Evolutionary conservation across 2,888 invertebrate species (phyloP), one percentile per base, ranked within the genome.

Genomic region (Cheilosia scutellata): DNA sequence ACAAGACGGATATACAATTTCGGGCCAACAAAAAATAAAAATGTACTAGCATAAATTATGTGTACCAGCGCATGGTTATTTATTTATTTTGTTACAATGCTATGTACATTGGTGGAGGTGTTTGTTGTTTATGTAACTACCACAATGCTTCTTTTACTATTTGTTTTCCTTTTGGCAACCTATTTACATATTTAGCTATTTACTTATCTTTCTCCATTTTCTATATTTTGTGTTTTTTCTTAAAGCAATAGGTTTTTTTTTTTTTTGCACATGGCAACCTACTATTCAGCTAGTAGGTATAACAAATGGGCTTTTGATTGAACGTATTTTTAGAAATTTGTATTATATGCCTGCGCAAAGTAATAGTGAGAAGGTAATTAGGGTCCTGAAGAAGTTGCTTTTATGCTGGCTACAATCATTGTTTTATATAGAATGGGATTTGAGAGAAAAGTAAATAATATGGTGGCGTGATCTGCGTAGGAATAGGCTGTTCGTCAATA

Each of bases 301-400:
- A 40, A 63, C 75, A 55, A 80, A 75, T 68, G 74, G 62, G 40
- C 5, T 66, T 66, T 74, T 60, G 51, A 66, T 80, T 66, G 79
- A 74, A 72, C 37, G 65, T 55, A 63, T 16, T 72, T 66, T 74
- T 53, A 47, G 37, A 55, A 33, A 53, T 53, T 55, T 3, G 3
- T 29, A 31, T 20, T 47, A 33, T 2, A 37, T 16, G 5, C 37
- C 7, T 37, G 44, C 57, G 47, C 27, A 37, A 33, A 47, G 16
- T 16, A 7, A 37, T 37, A 42, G 40, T 66, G 33, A 20, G 33
- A 25, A 33, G 33, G 33, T 47, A 13, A 47, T 47, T 47, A 57
- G 33, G 7, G n/a, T 31, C 55, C 55, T 33, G 29, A 7, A 37
- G 57, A 20, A 47, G 44, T 44, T 58, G 5, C 16, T 31, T 57